Evolutionary conservation across 2,113 vertebrate species (phyloP).

Genomic region (Rallus limicola): DNA sequence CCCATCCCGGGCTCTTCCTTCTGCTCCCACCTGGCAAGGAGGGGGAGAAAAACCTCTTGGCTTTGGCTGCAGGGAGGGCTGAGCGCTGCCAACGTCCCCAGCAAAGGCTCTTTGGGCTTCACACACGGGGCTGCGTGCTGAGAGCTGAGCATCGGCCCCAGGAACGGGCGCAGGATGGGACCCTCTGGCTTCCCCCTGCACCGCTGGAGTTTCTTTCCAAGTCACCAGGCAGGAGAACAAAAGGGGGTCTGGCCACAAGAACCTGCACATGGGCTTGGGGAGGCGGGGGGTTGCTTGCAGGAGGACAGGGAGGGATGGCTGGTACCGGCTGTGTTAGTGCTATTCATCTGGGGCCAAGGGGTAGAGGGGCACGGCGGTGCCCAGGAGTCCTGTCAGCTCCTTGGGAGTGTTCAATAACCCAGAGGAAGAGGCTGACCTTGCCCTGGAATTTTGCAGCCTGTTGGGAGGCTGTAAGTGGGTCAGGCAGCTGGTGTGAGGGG

Average conservation of each 20-base stretch:
- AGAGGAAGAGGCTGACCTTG: neutral
- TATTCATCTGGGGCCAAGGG: rapidly evolving
- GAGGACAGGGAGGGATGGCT: neutral
- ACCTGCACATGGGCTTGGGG: neutral
- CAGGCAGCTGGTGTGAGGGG: neutral
- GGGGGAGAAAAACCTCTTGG: neutral
- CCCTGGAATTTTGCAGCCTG: neutral
- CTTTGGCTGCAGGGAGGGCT: neutral
- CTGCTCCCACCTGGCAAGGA: neutral
- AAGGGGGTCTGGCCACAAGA: rapidly evolving
- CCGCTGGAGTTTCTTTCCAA: neutral
- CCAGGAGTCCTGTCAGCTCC: neutral
- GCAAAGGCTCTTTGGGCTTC: neutral
- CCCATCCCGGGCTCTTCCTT: neutral
- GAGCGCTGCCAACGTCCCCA: neutral
- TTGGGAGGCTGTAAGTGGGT: neutral
- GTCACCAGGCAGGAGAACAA: neutral
- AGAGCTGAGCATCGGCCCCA: neutral
- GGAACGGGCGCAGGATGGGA: neutral
- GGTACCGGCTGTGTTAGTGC: rapidly evolving
- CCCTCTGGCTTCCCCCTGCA: neutral
- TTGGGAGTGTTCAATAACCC: neutral
- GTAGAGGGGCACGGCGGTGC: rapidly evolving
- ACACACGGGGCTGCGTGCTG: rapidly evolving
- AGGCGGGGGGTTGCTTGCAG: neutral